Evolutionary conservation across 2,113 vertebrate species (phyloP).

Genomic region (Salvelinus fontinalis): DNA sequence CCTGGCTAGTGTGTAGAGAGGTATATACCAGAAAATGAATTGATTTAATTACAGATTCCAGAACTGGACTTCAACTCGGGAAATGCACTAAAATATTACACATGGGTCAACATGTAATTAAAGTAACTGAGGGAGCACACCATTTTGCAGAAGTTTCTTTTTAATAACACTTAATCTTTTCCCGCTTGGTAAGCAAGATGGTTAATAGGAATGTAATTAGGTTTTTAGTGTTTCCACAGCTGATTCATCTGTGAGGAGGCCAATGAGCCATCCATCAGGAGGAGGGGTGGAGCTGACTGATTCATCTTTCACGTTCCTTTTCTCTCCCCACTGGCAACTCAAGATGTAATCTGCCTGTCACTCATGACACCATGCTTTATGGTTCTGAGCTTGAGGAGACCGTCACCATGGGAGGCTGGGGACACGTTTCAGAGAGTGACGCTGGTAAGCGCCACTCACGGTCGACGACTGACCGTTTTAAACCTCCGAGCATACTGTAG

Average conservation of each 20-base stretch:
- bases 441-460: conserved; percentile 33
- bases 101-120: neutral
- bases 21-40: neutral
- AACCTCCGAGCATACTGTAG: conserved; percentile 40
- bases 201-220: neutral
- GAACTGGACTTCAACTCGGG: neutral
- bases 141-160: neutral
- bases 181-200: neutral
- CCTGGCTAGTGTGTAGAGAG: neutral
- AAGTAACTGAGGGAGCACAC: neutral
- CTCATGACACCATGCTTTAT: conserved; percentile 44
- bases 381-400: conserved; percentile 42
- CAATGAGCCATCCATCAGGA: conserved; percentile 61
- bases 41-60: neutral
- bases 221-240: conserved; percentile 42
- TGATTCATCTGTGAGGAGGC: conserved; percentile 45
- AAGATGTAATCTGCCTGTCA: conserved; percentile 62
- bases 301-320: conserved; percentile 56
- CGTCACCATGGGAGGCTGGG: conserved; percentile 44
- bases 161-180: neutral
- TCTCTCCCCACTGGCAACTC: conserved; percentile 62
- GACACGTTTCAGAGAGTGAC: conserved; percentile 27
- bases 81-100: neutral
- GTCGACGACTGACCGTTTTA: conserved; percentile 37
- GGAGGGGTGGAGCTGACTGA: conserved; percentile 57